A percentile compares a stretch with the other conserved stretches of the same genome.
Conservation (phyloP, 2,888 invertebrate genomes). For the Dasypolia templi region DNA sequence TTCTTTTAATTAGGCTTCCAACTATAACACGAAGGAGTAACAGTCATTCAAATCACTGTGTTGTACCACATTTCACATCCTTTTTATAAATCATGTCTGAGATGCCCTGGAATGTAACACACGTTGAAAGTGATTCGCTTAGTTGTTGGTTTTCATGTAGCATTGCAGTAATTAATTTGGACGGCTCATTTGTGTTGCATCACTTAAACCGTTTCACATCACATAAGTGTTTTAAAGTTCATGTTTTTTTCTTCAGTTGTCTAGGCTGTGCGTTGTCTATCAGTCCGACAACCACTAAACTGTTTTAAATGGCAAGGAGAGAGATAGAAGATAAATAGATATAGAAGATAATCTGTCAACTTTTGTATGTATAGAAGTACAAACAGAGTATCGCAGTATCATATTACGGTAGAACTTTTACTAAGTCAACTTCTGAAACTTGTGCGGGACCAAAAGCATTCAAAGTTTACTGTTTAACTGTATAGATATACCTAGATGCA, state of each 20-base stretch:
- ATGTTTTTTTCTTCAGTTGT: neutral
- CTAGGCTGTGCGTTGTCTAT: neutral
- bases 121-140: neutral
- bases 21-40: neutral
- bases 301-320: neutral
- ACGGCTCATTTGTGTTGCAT: neutral
- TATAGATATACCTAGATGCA: neutral
- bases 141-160: neutral
- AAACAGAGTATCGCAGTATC: conserved; percentile 29
- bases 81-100: neutral
- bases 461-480: neutral
- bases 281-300: neutral
- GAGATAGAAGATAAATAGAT: neutral
- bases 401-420: conserved; percentile 30
- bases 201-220: too few species aligned
- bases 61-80: neutral
- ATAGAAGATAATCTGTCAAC: conserved; percentile 3
- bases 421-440: conserved; percentile 37
- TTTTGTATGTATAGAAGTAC: neutral
- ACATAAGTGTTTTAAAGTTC: too few species aligned
- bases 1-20: neutral
- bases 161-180: neutral
- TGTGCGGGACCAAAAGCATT: conserved; percentile 41
- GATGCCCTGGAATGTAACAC: neutral
- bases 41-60: neutral